Base-by-base conservation (phyloP, 37 sponge, comb jelly and placozoan species). In the Aphrocallistes beatrix region DNA sequence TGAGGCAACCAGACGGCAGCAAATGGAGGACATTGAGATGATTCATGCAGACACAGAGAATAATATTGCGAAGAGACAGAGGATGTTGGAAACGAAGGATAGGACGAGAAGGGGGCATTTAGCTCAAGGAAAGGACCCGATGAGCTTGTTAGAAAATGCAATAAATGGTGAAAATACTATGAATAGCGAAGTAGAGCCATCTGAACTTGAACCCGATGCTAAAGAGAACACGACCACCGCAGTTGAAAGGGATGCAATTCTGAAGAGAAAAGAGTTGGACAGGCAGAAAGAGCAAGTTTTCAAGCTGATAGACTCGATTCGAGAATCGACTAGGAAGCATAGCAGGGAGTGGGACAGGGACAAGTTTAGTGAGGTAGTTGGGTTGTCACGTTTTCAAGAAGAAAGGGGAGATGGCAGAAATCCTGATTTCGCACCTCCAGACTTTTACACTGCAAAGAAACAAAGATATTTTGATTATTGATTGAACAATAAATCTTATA, bases 371-470 rank as follows among this genome's bases (percentile, higher is more conserved):
- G 17, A 47, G 17, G n/a, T n/a, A n/a, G n/a, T n/a, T n/a, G n/a
- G n/a, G n/a, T n/a, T n/a, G n/a, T n/a, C n/a, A n/a, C n/a, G n/a
- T n/a, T n/a, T n/a, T n/a, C 90, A 92, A 42, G 37, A 86, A 49
- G 93, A 90, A 37, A 83, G 89, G 23, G 85, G 87, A 81, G 89
- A 86, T 23, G 96, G 93, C 39, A 85, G 96, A 39, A 39, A 50
- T 0, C 51, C 81, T 0, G 93, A 95, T 48, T 95, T 95, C 90
- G 96, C 96, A 47, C 96, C 96, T 3, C 96, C 96, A 17, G 45
- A 85, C 23, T 38, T 42, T 34, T 95, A 92, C 83, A 82, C 28
- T 0, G 82, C 17, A n/a, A 60, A 60, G 8, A 60, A 19, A 60
- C 8, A 30, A 21, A 60, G n/a, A 60, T 25, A 60, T 3, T n/a